These are phyloP conservation scores for Eufriesea mexicana DNA, from an alignment of 1,140 invertebrate species.

Conservation along the genomic window DNA sequence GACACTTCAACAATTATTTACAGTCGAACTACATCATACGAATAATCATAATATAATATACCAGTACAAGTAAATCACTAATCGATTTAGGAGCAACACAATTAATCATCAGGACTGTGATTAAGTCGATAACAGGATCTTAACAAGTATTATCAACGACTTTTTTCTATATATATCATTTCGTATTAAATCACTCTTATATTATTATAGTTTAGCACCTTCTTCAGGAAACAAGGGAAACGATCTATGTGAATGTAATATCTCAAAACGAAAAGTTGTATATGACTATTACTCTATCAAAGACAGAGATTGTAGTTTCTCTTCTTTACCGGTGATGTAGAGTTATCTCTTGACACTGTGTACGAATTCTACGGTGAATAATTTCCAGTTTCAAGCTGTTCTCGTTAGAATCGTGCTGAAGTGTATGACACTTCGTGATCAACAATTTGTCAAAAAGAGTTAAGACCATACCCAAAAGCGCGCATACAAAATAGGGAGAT, in stretches of 20 bases:
- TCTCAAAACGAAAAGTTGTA: background rate
- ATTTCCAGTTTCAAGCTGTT: background rate
- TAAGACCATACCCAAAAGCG: conserved; percentile 49
- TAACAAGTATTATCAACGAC: conserved; percentile 47
- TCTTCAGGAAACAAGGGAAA: conserved; percentile 30
- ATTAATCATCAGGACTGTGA: conserved; percentile 48
- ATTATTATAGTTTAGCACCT: conserved; percentile 58
- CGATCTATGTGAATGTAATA: background rate
- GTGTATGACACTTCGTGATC: conserved; percentile 12
- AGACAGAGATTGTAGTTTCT: background rate
- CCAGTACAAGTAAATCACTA: conserved; percentile 44
- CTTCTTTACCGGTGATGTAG: background rate
- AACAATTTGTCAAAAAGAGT: conserved; percentile 42
- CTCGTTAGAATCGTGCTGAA: background rate
- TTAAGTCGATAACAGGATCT: conserved; percentile 37
- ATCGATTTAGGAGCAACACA: conserved; percentile 32
- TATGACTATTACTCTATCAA: background rate
- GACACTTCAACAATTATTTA: conserved; percentile 55
- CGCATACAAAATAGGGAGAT: conserved; percentile 58
- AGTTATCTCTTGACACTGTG: background rate
- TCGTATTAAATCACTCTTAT: conserved; percentile 51
- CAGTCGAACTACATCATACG: conserved; percentile 30
- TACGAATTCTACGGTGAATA: background rate
- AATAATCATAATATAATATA: conserved; percentile 37
- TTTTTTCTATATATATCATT: conserved; percentile 19